phyloP scores from a whole-genome alignment of 2,797 vertebrate genomes.

The Ptychadena robeensis region DNA sequence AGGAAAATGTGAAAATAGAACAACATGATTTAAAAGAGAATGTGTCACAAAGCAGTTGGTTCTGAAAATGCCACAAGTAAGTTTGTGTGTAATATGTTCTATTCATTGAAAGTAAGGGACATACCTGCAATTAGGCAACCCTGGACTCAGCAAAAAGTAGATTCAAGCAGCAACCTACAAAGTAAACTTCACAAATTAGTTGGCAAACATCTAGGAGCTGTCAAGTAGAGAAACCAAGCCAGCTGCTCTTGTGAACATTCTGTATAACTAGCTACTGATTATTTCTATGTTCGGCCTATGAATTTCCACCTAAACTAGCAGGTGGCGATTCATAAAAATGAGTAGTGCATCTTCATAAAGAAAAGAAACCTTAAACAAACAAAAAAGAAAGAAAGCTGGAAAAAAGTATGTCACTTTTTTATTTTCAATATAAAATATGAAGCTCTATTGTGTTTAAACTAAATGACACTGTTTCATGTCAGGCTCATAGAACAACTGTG shows the following conservation, averaged over 20 bases:
- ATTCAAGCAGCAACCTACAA: too few species aligned
- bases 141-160: too few species aligned
- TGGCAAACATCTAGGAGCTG: background rate
- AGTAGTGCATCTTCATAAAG: background rate
- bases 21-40: too few species aligned
- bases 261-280: background rate
- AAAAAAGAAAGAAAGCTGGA: background rate
- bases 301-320: background rate
- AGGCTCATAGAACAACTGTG: background rate
- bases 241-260: background rate
- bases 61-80: too few species aligned
- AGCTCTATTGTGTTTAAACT: background rate
- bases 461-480: slow-evolving; percentile 14
- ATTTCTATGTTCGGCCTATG: background rate
- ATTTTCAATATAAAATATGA: too few species aligned
- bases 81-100: too few species aligned
- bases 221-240: background rate
- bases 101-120: too few species aligned
- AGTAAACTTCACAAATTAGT: too few species aligned
- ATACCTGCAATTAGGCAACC: too few species aligned
- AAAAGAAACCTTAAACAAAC: background rate
- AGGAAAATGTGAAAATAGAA: too few species aligned
- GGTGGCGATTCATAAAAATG: background rate
- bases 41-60: too few species aligned
- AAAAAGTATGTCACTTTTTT: background rate